Evolutionary conservation across 1,140 invertebrate genomes (phyloP).

Genomic region (Pollicipes pollicipes): DNA sequence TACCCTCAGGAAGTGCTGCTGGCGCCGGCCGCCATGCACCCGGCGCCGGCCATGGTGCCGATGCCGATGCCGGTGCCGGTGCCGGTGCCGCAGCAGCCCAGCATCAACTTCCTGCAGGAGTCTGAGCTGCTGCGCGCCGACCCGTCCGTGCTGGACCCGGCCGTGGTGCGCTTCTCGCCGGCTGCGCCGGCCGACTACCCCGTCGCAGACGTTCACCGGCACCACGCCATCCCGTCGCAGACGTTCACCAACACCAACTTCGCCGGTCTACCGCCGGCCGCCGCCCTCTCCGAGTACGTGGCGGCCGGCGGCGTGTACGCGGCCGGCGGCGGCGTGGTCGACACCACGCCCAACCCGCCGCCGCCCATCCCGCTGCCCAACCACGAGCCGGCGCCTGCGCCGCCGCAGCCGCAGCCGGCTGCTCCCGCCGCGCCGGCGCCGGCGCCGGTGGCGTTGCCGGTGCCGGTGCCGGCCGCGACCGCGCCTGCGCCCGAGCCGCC

Average conservation of each 20-base stretch:
- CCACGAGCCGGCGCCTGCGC: background rate
- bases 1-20: background rate
- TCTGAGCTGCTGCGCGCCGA: background rate
- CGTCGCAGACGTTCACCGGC: slow-evolving; percentile 1
- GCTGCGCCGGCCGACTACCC: background rate
- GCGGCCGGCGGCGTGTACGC: background rate
- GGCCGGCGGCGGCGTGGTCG: background rate
- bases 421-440: no score
- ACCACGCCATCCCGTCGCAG: background rate
- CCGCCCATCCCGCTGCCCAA: background rate
- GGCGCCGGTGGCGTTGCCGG: no score
- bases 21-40: no score
- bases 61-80: background rate
- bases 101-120: background rate
- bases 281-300: background rate
- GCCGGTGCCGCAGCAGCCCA: background rate
- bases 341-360: background rate
- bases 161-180: slow-evolving; percentile 1
- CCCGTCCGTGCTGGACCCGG: background rate
- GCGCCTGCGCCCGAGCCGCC: no score
- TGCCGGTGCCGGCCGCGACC: no score
- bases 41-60: background rate
- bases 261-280: background rate
- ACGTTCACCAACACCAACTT: slow-evolving; percentile 6
- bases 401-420: no score